Evolutionary conservation across 2,797 vertebrate genomes (phyloP), one percentile per base, ranked within the genome.

Genomic region (Columba guinea): DNA sequence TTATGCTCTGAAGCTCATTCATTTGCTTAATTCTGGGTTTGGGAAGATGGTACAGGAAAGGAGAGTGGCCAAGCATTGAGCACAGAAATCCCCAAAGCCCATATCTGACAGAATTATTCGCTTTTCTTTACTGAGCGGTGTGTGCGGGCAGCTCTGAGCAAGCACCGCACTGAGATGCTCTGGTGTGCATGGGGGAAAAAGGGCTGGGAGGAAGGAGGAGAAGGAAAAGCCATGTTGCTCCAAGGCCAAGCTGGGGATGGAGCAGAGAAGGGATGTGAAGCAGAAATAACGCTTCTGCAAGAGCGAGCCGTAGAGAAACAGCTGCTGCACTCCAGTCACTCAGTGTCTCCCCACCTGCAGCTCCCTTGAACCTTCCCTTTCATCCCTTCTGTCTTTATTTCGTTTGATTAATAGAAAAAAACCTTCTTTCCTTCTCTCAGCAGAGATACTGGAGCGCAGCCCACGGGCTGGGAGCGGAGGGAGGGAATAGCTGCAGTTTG

Each of bases 401-500:
- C 51, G 56, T 73, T 48, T 67, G 59, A 73, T 91, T 64, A 86
- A 56, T 60, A 44, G 41, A 44, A 18, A 44, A 44, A 62, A 59
- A 85, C 87, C 44, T 30, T 28, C 39, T 93, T 92, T 84, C 69
- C 58, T 76, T 12, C 68, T 73, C 59, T 52, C 75, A 12, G 65
- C 73, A 94, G 89, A 94, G 87, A 78, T 22, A 65, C 92, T 94
- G 92, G 95, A 96, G 93, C 41, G 17, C 75, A 95, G 94, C 91
- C 94, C 76, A 78, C 0, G 20, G 59, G 32, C 3, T 87, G 84
- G 89, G 90, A 95, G 90, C 10, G 52, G 64, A 34, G 56, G 88
- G 65, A 91, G 64, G 84, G 85, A 93, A 64, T 89, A 70, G 75
- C 91, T 91, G 94, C 91, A 94, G 87, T 49, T 96, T 97, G 93